Evolutionary conservation across 2,113 vertebrate genomes (phyloP), one percentile per base, ranked within the genome.

Genomic region (Cynopterus brachyotis): DNA sequence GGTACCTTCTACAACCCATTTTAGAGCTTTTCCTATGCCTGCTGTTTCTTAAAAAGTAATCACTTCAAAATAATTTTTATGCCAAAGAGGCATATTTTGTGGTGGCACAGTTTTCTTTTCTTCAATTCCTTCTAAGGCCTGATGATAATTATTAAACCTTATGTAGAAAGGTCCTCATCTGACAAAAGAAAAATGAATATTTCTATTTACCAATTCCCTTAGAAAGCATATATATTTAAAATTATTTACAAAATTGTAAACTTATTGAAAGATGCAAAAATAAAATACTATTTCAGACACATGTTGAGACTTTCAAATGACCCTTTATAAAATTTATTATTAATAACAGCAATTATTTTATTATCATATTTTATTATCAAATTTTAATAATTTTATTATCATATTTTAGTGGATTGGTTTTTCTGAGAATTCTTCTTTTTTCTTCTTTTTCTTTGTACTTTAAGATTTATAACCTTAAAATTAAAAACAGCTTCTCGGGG

Each of bases 361-460:
- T 87, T 83, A 53, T 37, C 40, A 62, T 47, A 62, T 79, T 40
- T 67, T 59, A 81, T 87, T 83, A 53, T 37, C 40, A 62, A 40
- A 62, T 79, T 40, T 67, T 59, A 89, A 53, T 37, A 11, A 90
- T 62, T 62, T 89, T 59, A 81, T 87, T 83, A 53, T 37, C 40
- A 62, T 47, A 62, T 79, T 40, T 67, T 59, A 82, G 12, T 40
- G 5, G 4, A n/a, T 55, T 73, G 6, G 47, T 62, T 86, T 67
- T 83, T 76, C 24, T 9, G 26, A 91, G 10, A 81, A 37, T 70
- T 80, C 26, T 11, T 17, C 64, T 89, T 2, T 10, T 94, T 72
- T 60, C 81, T 47, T 85, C 32, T 57, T 57, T 94, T 94, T 90
- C 59, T 92, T 42, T 42, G 28, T 84, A 69, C 28, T 86, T 92